Conservation (phyloP, 2,797 vertebrate species). For the Artibeus jamaicensis region DNA sequence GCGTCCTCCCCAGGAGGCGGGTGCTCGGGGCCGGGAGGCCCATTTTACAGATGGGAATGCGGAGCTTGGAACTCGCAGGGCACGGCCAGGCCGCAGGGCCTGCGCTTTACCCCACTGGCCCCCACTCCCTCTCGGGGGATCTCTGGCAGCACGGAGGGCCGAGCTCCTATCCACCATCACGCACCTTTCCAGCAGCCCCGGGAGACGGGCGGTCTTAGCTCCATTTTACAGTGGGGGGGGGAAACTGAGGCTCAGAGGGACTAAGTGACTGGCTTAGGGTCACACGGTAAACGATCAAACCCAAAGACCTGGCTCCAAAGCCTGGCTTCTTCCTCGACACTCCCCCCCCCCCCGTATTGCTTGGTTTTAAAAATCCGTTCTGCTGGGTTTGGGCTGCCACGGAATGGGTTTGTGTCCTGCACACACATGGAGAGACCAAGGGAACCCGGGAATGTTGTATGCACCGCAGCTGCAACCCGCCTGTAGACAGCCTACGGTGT, state of each 20-base stretch:
- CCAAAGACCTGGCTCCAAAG: neutral
- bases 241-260: neutral
- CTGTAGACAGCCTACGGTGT: neutral
- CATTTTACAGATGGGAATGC: neutral
- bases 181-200: neutral
- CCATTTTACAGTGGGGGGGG: neutral
- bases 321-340: neutral
- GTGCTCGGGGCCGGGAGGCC: neutral
- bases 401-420: neutral
- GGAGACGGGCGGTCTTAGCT: too few relatives aligned
- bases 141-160: fast-evolving
- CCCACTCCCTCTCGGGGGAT: fast-evolving
- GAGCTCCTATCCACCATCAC: fast-evolving
- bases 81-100: neutral
- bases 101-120: fast-evolving
- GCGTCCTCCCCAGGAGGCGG: neutral
- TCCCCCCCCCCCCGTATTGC: neutral
- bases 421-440: neutral
- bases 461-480: fast-evolving
- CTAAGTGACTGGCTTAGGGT: neutral
- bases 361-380: neutral
- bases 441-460: neutral
- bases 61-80: neutral
- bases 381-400: neutral
- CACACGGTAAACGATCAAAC: neutral